Evolutionary conservation across 2,113 vertebrate species (phyloP).

Genomic region (Hypanus sabinus): DNA sequence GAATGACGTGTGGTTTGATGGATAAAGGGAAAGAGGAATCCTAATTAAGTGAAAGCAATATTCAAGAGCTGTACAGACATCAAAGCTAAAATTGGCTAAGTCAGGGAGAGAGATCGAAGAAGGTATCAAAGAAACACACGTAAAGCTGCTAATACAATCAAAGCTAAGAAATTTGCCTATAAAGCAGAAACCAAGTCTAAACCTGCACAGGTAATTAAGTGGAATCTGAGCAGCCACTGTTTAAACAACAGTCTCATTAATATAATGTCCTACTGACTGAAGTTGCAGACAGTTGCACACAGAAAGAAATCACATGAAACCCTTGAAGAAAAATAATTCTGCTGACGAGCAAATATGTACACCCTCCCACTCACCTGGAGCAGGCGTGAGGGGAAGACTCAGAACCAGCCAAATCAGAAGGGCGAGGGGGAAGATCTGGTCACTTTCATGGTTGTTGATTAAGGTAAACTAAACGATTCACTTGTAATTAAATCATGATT

Average conservation of each 20-base stretch:
- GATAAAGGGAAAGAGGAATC: background rate
- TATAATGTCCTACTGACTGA: background rate
- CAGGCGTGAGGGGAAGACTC: background rate
- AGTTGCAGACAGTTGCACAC: background rate
- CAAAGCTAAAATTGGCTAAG: background rate
- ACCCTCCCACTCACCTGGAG: background rate
- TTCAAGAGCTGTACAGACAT: background rate
- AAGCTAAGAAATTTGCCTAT: background rate
- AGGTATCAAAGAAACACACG: background rate
- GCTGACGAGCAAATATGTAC: background rate
- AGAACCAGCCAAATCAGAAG: background rate
- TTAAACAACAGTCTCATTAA: background rate
- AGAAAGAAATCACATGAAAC: background rate
- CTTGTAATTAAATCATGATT: background rate
- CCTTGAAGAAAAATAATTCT: conserved; percentile 1
- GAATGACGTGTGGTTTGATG: background rate
- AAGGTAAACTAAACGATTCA: background rate
- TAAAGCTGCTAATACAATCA: background rate
- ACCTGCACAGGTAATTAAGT: background rate
- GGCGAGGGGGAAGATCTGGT: background rate
- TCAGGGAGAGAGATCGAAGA: background rate
- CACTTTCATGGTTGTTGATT: background rate
- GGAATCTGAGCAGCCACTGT: background rate
- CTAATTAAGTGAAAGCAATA: background rate
- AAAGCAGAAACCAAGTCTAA: background rate